Evolutionary conservation across 2,797 vertebrate species (phyloP).

Genomic region (Chrosomus eos): DNA sequence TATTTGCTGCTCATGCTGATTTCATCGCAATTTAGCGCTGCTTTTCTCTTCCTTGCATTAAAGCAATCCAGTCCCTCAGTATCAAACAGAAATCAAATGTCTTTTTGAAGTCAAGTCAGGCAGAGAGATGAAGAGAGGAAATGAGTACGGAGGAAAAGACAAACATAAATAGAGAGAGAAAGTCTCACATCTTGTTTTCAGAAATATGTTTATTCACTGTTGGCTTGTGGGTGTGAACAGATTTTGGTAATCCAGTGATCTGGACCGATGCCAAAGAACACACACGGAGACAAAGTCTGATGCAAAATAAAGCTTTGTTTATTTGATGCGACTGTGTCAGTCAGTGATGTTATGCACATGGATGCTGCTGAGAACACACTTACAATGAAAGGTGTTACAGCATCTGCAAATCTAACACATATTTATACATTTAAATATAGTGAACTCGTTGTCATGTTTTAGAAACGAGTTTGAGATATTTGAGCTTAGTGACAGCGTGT

Average conservation of each 20-base stretch:
- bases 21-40: constrained; percentile 57
- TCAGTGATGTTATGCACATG: not conserved
- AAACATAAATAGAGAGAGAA: constrained; percentile 24
- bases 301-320: constrained; percentile 19
- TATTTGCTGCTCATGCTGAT: constrained; percentile 47
- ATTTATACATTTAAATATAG: not conserved
- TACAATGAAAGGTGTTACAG: not conserved
- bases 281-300: not conserved
- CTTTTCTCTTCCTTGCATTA: constrained; percentile 61
- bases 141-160: not conserved
- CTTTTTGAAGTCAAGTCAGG: constrained; percentile 60
- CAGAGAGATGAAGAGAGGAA: not conserved
- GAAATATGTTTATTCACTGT: constrained; percentile 70
- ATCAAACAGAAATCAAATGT: constrained; percentile 55
- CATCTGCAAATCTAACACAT: not conserved
- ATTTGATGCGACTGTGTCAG: constrained; percentile 1
- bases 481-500: constrained; percentile 20
- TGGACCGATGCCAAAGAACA: constrained; percentile 46
- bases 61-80: constrained; percentile 56
- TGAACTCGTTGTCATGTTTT: not conserved
- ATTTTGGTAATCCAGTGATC: constrained; percentile 57
- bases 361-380: not conserved
- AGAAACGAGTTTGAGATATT: not conserved
- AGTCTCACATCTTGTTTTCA: constrained; percentile 57
- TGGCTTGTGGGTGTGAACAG: constrained; percentile 65